Evolutionary conservation across 2,888 invertebrate species (phyloP).

Genomic region (Lydus trimaculatus): DNA sequence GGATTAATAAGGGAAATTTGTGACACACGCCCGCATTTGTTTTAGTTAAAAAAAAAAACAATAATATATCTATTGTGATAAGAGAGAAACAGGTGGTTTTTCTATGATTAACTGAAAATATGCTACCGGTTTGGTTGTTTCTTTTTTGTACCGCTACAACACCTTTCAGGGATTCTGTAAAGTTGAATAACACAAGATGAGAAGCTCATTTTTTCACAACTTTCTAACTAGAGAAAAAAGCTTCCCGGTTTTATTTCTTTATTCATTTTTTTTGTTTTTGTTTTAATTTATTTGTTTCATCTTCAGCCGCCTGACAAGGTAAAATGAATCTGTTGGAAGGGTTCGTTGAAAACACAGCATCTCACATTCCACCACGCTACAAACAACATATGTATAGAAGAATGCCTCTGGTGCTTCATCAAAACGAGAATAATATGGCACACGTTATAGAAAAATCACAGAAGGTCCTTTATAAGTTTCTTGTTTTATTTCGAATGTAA

Average conservation of each 20-base stretch:
- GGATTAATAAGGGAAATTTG: neutral
- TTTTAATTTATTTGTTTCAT: neutral
- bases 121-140: neutral
- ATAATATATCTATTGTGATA: neutral
- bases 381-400: constrained; percentile 14
- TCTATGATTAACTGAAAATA: neutral
- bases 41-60: neutral
- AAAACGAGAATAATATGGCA: neutral
- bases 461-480: constrained; percentile 15
- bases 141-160: neutral
- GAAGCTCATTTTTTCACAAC: neutral
- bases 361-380: constrained; percentile 14
- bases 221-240: neutral
- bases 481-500: neutral
- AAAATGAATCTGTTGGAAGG: constrained; percentile 26
- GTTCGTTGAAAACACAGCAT: constrained; percentile 6
- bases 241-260: neutral
- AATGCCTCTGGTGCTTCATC: neutral
- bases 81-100: neutral
- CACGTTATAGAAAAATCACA: constrained; percentile 19
- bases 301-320: constrained; percentile 17
- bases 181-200: too few species aligned
- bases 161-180: neutral
- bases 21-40: constrained; percentile 1
- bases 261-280: neutral